A percentile compares a stretch with the other conserved stretches of the same genome.
phyloP scores from a whole-genome alignment of 2,797 vertebrate genomes.

The Podargus strigoides region DNA sequence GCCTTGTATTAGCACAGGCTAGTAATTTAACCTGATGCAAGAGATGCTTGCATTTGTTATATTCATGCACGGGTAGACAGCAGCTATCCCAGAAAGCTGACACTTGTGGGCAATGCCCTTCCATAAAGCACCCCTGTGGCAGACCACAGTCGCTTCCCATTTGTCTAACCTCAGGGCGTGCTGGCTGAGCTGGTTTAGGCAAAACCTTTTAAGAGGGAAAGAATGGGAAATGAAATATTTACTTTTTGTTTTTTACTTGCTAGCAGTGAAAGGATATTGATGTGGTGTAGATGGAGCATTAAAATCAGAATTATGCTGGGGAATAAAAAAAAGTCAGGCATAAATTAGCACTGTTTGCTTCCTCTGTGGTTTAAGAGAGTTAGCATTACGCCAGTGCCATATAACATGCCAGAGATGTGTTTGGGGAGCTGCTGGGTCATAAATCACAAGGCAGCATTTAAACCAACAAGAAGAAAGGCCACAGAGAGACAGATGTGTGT shows the following conservation, averaged over 20 bases:
- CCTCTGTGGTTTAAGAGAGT: not conserved
- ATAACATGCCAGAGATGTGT: not conserved
- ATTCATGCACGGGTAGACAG: constrained; percentile 31
- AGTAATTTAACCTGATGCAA: constrained; percentile 61
- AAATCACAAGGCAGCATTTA: constrained; percentile 49
- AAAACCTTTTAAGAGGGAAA: not conserved
- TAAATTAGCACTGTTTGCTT: constrained; percentile 24
- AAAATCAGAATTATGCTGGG: constrained; percentile 48
- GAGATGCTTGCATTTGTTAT: constrained; percentile 47
- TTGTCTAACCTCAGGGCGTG: constrained; percentile 9
- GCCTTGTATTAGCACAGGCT: constrained; percentile 49
- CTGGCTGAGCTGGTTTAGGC: not conserved
- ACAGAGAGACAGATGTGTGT: constrained; percentile 31
- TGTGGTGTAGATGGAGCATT: constrained; percentile 15
- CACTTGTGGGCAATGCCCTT: not conserved
- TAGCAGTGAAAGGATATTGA: constrained; percentile 10
- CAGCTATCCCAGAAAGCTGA: constrained; percentile 20
- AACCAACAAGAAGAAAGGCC: constrained; percentile 9
- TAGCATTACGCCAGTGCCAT: not conserved
- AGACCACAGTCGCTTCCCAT: constrained; percentile 21
- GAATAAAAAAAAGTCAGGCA: not conserved
- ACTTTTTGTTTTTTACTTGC: constrained; percentile 1
- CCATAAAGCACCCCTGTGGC: not conserved
- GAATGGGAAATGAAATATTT: constrained; percentile 28
- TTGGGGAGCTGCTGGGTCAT: constrained; percentile 4